A percentile compares a stretch with the other conserved stretches of the same genome.
Conservation (phyloP, 2,888 invertebrate species). For the Dicycla oo region DNA sequence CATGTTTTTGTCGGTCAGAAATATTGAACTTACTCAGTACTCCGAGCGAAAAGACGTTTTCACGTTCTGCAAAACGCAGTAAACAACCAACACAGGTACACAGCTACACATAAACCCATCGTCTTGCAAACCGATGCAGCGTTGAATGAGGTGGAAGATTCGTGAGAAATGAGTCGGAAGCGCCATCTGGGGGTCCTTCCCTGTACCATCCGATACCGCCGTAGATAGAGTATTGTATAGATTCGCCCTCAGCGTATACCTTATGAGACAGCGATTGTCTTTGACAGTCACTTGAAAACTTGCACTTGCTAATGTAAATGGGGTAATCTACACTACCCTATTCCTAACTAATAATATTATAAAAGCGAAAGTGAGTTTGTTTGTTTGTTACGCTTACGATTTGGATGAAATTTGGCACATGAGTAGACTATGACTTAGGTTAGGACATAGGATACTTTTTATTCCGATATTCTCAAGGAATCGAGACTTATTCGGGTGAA, state of each 20-base stretch:
- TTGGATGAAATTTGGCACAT: no score
- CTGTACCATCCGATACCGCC: not conserved
- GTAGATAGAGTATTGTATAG: not conserved
- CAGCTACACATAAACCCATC: not conserved
- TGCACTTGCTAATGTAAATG: not conserved
- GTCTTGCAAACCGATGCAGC: conserved; percentile 46
- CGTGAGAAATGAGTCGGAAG: conserved; percentile 62
- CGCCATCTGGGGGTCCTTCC: conserved; percentile 58
- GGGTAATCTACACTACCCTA: no score
- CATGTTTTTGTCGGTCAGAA: no score
- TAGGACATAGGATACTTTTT: no score
- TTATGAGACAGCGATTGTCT: not conserved
- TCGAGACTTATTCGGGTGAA: no score
- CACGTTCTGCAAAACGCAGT: conserved; percentile 19
- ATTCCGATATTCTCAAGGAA: no score
- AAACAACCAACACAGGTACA: not conserved
- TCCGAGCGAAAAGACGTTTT: no score
- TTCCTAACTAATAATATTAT: no score
- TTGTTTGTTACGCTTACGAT: no score
- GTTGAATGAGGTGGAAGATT: conserved; percentile 57
- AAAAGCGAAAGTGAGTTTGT: no score
- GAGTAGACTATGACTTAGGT: no score
- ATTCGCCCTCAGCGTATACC: not conserved
- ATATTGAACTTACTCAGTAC: no score
- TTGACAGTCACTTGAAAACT: not conserved